Conservation (phyloP, 2,888 invertebrate genomes). For the Drosophila kuntzei region DNA sequence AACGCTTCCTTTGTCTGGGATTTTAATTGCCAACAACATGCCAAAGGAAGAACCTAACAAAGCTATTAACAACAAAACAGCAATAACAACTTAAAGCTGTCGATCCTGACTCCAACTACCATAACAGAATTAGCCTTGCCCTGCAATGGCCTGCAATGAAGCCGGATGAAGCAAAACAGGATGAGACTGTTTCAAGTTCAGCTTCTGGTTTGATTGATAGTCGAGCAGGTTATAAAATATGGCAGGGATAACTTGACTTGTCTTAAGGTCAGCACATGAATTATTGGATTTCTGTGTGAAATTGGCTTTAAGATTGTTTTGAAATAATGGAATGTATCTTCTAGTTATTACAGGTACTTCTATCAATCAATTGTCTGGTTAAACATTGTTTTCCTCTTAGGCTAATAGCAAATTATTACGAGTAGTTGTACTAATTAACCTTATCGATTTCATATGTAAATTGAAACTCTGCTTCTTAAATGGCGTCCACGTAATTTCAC, state of each 20-base stretch:
- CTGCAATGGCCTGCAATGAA: conserved; percentile 13
- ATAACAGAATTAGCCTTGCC: conserved; percentile 42
- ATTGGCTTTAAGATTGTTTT: conserved; percentile 9
- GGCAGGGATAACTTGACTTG: conserved; percentile 18
- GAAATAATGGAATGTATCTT: background rate
- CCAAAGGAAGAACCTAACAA: conserved; percentile 21
- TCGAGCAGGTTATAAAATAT: conserved; percentile 33
- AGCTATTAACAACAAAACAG: conserved; percentile 51
- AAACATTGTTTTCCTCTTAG: background rate
- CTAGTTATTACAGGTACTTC: background rate
- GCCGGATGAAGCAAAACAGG: conserved; percentile 10
- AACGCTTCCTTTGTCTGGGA: conserved; percentile 11
- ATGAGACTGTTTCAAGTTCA: conserved; percentile 8
- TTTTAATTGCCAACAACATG: conserved; percentile 67
- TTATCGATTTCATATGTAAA: conserved; percentile 9
- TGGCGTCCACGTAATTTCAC: conserved; percentile 36
- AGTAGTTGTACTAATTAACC: conserved; percentile 18
- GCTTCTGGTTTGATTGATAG: conserved; percentile 49
- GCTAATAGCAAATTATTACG: conserved; percentile 9
- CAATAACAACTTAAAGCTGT: conserved; percentile 50
- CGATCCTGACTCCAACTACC: conserved; percentile 36
- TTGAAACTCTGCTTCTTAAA: conserved; percentile 16
- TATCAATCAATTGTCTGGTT: background rate
- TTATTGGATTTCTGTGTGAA: background rate
- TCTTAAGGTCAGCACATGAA: conserved; percentile 17